Evolutionary conservation across 2,797 vertebrate species (phyloP).

Genomic region (Picus viridis): DNA sequence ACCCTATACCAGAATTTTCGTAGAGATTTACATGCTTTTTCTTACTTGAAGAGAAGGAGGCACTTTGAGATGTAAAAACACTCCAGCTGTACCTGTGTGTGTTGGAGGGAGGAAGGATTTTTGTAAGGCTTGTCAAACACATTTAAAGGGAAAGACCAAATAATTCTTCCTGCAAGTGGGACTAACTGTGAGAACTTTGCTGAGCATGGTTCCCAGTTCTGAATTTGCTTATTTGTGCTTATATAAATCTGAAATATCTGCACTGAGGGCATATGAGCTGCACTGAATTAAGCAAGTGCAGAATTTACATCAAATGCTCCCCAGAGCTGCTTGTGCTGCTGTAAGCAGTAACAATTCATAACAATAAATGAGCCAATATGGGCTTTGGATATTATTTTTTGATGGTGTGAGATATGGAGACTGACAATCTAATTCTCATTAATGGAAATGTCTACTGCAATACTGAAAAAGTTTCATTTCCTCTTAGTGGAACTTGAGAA

Average conservation of each 20-base stretch:
- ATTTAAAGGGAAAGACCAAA: background rate
- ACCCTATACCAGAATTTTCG: background rate
- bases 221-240: background rate
- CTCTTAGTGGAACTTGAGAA: background rate
- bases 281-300: background rate
- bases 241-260: background rate
- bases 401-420: slow-evolving; percentile 8
- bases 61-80: background rate
- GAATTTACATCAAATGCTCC: slow-evolving; percentile 36
- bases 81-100: background rate
- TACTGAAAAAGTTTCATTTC: background rate
- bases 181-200: slow-evolving; percentile 3
- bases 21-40: background rate
- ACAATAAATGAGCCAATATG: slow-evolving; percentile 45
- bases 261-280: background rate
- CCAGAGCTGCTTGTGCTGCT: slow-evolving; percentile 35
- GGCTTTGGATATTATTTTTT: slow-evolving; percentile 9
- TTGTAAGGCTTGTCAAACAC: background rate
- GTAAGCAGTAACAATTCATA: slow-evolving; percentile 45
- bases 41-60: background rate
- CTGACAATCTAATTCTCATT: background rate
- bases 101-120: background rate
- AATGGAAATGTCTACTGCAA: slow-evolving; percentile 18
- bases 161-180: background rate
- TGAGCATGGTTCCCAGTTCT: background rate